Evolutionary conservation across 2,113 vertebrate genomes (phyloP), one percentile per base, ranked within the genome.

Genomic region (Micromys minutus): DNA sequence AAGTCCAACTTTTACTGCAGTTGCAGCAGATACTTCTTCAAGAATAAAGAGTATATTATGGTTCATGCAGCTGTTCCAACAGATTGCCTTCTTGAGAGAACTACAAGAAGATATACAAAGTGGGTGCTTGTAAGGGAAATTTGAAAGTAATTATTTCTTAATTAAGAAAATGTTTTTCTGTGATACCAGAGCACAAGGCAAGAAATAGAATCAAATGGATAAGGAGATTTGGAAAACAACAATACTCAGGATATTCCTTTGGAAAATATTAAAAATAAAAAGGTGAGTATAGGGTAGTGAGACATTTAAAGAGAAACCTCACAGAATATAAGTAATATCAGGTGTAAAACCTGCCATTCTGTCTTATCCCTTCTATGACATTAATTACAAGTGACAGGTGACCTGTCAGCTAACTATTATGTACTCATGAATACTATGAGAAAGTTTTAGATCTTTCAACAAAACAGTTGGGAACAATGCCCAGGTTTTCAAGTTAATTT

Each of bases 381-480:
- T 96, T 98, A 98, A 98, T 98, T 98, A 97, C 93, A 98, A 98
- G 97, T 95, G 98, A 61, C 97, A 98, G 80, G 90, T 98, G 93
- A 97, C 71, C 95, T 96, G 86, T 96, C 96, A 97, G 26, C 57
- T 89, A 94, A 93, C 61, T 79, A 93, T n/a, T 15, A 61, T 19
- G 83, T 29, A 94, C 97, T 97, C 72, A 36, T 42, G 90, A 86
- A 12, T 1, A 95, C 69, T 91, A 52, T 71, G 72, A 98, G 17
- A 94, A 96, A 89, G 45, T 74, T 97, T 76, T 36, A 87, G 17
- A 97, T 96, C 92, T 90, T 86, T 29, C 76, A 94, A 7, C 3
- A 87, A 55, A n/a, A 93, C 0, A 0, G 0, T 79, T 86, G 93
- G 55, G 57, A 94, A 93, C 72, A 94, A 95, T 95, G 79, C 0